These are phyloP conservation scores for Nothura maculosa DNA, from an alignment of 2,797 vertebrate species.

Conservation along the genomic window DNA sequence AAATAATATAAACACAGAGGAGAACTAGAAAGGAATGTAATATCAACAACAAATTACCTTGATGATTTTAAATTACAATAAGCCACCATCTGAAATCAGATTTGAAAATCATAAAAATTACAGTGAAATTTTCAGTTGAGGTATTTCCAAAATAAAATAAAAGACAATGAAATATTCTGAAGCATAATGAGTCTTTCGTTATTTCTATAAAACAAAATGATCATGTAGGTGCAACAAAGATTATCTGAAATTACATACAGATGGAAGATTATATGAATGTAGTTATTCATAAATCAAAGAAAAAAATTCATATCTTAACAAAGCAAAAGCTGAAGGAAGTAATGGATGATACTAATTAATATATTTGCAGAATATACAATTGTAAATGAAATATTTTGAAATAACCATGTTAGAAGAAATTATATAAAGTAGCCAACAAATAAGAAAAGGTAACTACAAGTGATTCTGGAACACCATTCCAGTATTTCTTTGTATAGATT, in stretches of 20 bases:
- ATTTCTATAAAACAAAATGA: neutral
- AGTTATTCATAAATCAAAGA: neutral
- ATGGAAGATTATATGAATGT: neutral
- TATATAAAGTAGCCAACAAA: accelerated
- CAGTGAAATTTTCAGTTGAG: neutral
- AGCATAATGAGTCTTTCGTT: neutral
- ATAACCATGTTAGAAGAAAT: neutral
- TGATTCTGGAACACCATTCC: neutral
- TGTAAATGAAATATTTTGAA: neutral
- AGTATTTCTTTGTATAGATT: neutral
- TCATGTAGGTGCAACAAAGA: neutral
- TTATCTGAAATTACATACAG: neutral
- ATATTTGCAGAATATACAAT: neutral
- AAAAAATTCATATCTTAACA: neutral
- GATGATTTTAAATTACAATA: neutral
- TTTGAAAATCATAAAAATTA: neutral
- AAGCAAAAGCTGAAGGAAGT: neutral
- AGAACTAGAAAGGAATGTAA: neutral
- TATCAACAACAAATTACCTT: neutral
- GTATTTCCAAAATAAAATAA: neutral
- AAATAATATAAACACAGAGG: neutral
- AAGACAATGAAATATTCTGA: neutral
- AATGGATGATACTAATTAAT: neutral
- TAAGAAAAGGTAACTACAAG: neutral
- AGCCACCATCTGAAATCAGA: neutral